Conservation (phyloP, 2,113 vertebrate genomes). For the Cyanoramphus novaezelandiae region DNA sequence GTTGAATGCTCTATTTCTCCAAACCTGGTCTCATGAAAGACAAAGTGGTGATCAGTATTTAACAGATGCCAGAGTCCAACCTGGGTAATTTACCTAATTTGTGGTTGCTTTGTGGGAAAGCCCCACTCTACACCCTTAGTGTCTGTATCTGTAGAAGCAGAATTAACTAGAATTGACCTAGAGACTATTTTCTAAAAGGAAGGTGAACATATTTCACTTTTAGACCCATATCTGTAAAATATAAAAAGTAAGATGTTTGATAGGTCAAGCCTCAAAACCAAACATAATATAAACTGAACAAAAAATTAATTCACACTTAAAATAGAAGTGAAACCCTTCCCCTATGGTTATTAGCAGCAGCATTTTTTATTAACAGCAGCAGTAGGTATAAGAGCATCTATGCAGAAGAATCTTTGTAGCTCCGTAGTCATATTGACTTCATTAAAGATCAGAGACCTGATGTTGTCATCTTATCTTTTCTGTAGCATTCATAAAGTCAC, state of each 20-base stretch:
- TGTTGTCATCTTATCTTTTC: neutral
- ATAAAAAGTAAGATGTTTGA: neutral
- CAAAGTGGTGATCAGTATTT: neutral
- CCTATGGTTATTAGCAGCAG: neutral
- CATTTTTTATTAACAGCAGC: constrained; percentile 11
- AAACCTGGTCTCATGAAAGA: neutral
- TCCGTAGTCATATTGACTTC: neutral
- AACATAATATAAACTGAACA: constrained; percentile 17
- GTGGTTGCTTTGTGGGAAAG: constrained; percentile 28
- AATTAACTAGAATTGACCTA: neutral
- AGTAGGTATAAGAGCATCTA: neutral
- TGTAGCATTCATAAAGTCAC: neutral
- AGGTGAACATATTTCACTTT: neutral
- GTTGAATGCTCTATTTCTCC: neutral
- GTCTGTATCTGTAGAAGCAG: neutral
- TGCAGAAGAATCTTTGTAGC: neutral
- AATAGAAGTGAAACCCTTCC: constrained; percentile 22
- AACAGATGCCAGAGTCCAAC: constrained; percentile 6
- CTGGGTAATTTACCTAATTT: constrained; percentile 35
- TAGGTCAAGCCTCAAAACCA: constrained; percentile 16
- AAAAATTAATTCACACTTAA: constrained; percentile 51
- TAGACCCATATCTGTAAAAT: neutral
- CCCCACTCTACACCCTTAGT: neutral
- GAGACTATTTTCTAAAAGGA: neutral
- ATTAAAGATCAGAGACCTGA: neutral